Conservation (phyloP, 35 echinoderm and acorn worm genomes). For the Nesometra sesokonis region DNA sequence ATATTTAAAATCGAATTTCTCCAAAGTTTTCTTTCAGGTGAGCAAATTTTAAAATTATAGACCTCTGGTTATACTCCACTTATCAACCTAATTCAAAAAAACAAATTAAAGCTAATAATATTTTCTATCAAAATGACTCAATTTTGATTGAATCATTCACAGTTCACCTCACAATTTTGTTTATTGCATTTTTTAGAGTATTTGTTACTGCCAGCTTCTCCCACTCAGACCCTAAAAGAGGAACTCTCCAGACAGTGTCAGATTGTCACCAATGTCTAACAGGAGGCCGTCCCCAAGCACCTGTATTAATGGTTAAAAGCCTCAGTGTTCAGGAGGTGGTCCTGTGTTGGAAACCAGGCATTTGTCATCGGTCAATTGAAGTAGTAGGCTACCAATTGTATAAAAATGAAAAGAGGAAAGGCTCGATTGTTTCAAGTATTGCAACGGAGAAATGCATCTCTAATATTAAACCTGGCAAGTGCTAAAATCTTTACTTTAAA, state of each 20-base stretch:
- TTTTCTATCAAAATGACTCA: too few species aligned
- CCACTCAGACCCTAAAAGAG: slow-evolving; percentile 19
- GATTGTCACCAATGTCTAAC: slow-evolving; percentile 12
- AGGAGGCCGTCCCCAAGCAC: slow-evolving; percentile 40
- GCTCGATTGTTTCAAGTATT: slow-evolving; percentile 15
- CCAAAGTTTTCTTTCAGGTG: too few species aligned
- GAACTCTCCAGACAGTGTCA: slow-evolving; percentile 12
- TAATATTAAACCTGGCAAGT: slow-evolving; percentile 56
- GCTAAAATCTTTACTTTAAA: background rate
- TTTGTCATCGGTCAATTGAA: slow-evolving; percentile 50
- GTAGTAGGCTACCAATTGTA: slow-evolving; percentile 32
- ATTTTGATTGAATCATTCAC: too few species aligned
- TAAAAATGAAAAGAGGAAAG: slow-evolving; percentile 24
- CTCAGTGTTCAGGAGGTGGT: slow-evolving; percentile 41
- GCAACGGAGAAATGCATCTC: slow-evolving; percentile 46
- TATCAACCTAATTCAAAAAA: too few species aligned
- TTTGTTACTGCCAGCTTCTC: slow-evolving; percentile 27
- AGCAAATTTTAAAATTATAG: too few species aligned
- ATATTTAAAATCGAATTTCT: too few species aligned
- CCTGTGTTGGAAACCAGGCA: slow-evolving; percentile 29
- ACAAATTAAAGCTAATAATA: too few species aligned
- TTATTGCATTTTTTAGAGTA: slow-evolving; percentile 10
- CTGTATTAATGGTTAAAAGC: slow-evolving; percentile 10
- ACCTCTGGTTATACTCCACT: too few species aligned
- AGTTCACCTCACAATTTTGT: background rate